A percentile compares a stretch with the other conserved stretches of the same genome.
These are phyloP conservation scores for Pseudochromis fuscus DNA, from an alignment of 2,797 vertebrate genomes.

Conservation along the genomic window DNA sequence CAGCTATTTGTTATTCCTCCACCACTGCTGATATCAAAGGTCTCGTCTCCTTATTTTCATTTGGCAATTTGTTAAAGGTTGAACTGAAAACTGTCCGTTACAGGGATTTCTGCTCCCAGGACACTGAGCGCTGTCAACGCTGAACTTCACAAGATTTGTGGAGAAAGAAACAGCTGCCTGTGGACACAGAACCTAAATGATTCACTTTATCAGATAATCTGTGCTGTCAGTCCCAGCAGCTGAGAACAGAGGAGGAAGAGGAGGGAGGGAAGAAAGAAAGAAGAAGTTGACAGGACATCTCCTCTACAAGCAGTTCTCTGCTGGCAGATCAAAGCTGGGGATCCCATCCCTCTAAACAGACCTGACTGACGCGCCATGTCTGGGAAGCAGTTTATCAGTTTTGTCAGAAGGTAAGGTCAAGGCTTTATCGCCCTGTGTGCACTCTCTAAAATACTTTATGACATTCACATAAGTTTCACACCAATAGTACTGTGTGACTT, in stretches of 20 bases:
- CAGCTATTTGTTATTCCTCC: no score
- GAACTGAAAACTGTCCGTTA: no score
- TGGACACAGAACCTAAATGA: neutral
- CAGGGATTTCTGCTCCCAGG: no score
- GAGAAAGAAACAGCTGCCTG: no score
- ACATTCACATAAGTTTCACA: neutral
- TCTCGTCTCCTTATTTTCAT: no score
- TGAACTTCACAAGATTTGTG: neutral
- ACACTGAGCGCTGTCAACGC: neutral
- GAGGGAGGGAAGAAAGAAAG: neutral
- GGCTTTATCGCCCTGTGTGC: slow-evolving; percentile 14
- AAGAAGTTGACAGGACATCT: neutral
- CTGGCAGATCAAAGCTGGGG: slow-evolving; percentile 28
- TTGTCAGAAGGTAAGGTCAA: slow-evolving; percentile 17
- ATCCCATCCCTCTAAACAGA: neutral
- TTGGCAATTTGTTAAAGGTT: no score
- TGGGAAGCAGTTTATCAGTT: slow-evolving; percentile 3
- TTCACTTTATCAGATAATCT: neutral
- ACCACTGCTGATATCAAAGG: no score
- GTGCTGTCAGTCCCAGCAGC: neutral
- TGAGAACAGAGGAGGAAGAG: neutral
- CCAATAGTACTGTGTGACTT: neutral
- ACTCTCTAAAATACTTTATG: neutral
- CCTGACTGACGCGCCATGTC: slow-evolving; percentile 28
- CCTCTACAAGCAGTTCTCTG: neutral